phyloP scores from a whole-genome alignment of 2,113 vertebrate species.

The Pycnonotus jocosus region DNA sequence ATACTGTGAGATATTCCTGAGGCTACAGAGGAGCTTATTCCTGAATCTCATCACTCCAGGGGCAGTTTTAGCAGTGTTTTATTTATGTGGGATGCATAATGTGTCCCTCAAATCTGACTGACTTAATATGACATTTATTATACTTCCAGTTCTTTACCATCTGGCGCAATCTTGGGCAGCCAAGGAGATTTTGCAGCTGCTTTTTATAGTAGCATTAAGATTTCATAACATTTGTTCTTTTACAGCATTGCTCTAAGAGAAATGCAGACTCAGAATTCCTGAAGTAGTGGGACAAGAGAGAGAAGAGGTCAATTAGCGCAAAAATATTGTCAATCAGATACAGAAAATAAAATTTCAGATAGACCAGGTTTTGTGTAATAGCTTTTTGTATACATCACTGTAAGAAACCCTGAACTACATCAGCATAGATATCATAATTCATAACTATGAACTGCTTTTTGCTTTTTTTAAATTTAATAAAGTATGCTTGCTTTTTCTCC shows the following conservation, averaged over 20 bases:
- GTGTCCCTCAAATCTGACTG: neutral
- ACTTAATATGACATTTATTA: slow-evolving; percentile 10
- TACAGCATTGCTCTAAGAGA: neutral
- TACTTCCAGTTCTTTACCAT: slow-evolving; percentile 18
- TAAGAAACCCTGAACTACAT: neutral
- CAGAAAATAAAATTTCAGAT: neutral
- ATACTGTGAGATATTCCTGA: neutral
- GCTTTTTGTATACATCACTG: neutral
- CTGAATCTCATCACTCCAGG: neutral
- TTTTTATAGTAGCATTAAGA: slow-evolving; percentile 1
- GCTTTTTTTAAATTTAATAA: neutral
- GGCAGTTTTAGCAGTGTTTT: slow-evolving; percentile 9
- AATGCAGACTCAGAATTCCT: neutral
- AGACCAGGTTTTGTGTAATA: neutral
- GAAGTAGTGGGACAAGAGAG: neutral
- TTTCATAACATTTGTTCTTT: slow-evolving; percentile 12
- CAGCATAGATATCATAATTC: neutral
- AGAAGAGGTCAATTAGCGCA: neutral
- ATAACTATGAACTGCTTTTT: neutral
- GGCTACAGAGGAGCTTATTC: neutral
- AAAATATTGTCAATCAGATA: neutral
- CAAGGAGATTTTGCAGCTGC: neutral
- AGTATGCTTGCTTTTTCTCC: neutral
- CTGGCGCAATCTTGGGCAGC: neutral
- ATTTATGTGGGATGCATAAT: neutral